Conservation (phyloP, 2,888 invertebrate species). For the Pasiphila rectangulata region DNA sequence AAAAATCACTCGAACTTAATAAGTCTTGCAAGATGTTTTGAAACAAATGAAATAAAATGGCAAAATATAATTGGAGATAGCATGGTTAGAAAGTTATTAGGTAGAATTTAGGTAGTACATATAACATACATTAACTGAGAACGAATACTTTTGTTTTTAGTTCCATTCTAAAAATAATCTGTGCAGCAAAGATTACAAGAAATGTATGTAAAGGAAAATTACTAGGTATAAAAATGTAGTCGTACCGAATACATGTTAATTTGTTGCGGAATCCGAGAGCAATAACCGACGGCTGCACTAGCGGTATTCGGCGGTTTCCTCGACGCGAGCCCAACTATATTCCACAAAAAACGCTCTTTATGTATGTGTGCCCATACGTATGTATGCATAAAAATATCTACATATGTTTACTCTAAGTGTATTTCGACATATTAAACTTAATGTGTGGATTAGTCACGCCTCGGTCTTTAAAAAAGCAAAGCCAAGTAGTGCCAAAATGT, state of each 20-base stretch:
- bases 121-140: neutral
- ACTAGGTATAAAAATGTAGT: constrained; percentile 71
- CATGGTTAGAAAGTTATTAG: neutral
- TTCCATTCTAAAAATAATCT: constrained; percentile 29
- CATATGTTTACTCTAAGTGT: constrained; percentile 55
- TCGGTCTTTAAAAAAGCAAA: constrained; percentile 52
- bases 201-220: constrained; percentile 64
- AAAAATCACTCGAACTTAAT: too few relatives aligned
- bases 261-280: constrained; percentile 81
- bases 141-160: constrained; percentile 9
- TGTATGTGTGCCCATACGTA: constrained; percentile 50
- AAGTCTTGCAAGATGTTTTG: constrained; percentile 2
- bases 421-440: constrained; percentile 67
- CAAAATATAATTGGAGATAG: neutral
- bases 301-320: constrained; percentile 79
- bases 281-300: constrained; percentile 75
- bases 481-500: constrained; percentile 32
- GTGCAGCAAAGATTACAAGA: constrained; percentile 39
- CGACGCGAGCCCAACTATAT: constrained; percentile 62
- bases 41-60: neutral
- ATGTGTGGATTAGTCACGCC: constrained; percentile 66
- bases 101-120: too few relatives aligned
- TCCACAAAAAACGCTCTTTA: constrained; percentile 67
- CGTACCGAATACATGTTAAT: constrained; percentile 81
- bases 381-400: constrained; percentile 46